phyloP scores from a whole-genome alignment of 2,797 vertebrate genomes.

The Fundulus diaphanus region DNA sequence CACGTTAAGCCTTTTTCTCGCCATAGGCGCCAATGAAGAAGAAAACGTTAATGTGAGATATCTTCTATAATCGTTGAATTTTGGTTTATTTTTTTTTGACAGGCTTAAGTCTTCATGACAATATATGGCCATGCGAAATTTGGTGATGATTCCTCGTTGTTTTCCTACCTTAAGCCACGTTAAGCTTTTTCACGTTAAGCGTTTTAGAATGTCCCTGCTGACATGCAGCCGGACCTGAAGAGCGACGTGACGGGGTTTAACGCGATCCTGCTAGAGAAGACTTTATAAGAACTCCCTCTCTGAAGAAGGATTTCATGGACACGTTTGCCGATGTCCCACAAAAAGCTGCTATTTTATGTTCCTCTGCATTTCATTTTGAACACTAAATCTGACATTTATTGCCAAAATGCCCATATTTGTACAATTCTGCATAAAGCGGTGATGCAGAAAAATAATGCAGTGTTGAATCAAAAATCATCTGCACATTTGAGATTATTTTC shows the following conservation, averaged over 20 bases:
- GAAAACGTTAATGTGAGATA: no score
- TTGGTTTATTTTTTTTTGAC: no score
- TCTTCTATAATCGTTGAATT: no score
- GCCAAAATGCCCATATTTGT: constrained; percentile 3
- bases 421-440: not conserved
- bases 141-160: no score
- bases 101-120: no score
- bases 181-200: no score
- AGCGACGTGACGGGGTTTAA: constrained; percentile 86
- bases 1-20: no score
- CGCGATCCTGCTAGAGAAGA: constrained; percentile 92
- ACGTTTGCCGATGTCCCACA: not conserved
- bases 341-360: constrained; percentile 20
- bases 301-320: constrained; percentile 13
- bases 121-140: no score
- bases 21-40: no score
- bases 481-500: constrained; percentile 10
- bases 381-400: constrained; percentile 1
- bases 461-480: not conserved
- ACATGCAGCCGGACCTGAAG: constrained; percentile 81
- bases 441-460: constrained; percentile 3
- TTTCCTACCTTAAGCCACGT: no score
- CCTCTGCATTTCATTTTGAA: constrained; percentile 7
- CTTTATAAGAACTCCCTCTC: constrained; percentile 42
- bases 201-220: no score